Conservation (phyloP, 2,797 vertebrate genomes). For the Uromys caudimaculatus region DNA sequence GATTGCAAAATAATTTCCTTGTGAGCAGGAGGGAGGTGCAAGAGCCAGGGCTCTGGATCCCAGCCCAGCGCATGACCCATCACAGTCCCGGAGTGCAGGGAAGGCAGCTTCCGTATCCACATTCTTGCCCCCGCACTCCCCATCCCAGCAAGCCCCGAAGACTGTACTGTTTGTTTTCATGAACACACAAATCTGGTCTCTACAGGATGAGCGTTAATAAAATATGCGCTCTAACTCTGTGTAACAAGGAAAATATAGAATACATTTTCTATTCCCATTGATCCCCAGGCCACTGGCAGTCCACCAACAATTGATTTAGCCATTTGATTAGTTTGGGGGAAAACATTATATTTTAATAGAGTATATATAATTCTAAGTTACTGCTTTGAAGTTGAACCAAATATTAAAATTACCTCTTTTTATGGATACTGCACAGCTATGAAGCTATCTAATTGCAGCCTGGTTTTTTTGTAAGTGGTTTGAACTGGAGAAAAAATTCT, state of each 20-base stretch:
- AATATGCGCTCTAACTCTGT: conserved; percentile 86
- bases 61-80: background rate
- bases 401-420: conserved; percentile 87
- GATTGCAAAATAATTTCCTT: background rate
- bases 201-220: conserved; percentile 88
- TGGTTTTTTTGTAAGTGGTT: conserved; percentile 77
- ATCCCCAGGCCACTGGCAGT: conserved; percentile 87
- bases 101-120: background rate
- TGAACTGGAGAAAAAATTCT: conserved; percentile 76
- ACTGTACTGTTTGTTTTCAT: conserved; percentile 78
- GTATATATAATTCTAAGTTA: conserved; percentile 88
- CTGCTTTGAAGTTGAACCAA: conserved; percentile 86
- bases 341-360: conserved; percentile 88
- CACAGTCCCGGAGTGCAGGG: background rate
- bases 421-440: conserved; percentile 80
- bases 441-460: conserved; percentile 88
- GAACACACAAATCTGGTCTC: conserved; percentile 79
- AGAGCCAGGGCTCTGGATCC: background rate
- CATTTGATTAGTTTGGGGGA: conserved; percentile 86
- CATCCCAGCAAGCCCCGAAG: conserved; percentile 66
- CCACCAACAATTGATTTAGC: conserved; percentile 88
- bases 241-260: conserved; percentile 86
- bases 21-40: background rate
- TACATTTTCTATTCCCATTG: conserved; percentile 89
- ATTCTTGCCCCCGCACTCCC: conserved; percentile 24